Evolutionary conservation across 2,113 vertebrate genomes (phyloP).

Genomic region (Reinhardtius hippoglossoides): DNA sequence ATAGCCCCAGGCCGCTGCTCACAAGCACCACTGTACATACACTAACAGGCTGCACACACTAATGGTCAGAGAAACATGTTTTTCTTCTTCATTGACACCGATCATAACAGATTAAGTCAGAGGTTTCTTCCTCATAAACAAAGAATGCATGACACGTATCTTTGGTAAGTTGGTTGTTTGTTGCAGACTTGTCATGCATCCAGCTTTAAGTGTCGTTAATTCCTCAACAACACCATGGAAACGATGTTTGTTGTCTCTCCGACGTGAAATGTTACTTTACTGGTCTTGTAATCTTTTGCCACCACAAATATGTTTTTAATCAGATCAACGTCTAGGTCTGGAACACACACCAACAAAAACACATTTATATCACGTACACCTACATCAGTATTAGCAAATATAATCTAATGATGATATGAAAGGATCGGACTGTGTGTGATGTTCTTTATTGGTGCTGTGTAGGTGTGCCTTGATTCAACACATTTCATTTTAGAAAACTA

Average conservation of each 20-base stretch:
- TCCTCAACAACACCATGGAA: slow-evolving; percentile 42
- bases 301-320: slow-evolving; percentile 42
- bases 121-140: slow-evolving; percentile 71
- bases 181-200: slow-evolving; percentile 48
- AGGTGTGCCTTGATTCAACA: too few relatives aligned
- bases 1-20: slow-evolving; percentile 28
- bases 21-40: slow-evolving; percentile 25
- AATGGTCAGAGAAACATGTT: slow-evolving; percentile 78
- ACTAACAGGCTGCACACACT: slow-evolving; percentile 19
- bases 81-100: slow-evolving; percentile 62
- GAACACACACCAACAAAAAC: slow-evolving; percentile 30
- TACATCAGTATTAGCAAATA: background rate
- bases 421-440: background rate
- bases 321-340: slow-evolving; percentile 22
- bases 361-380: background rate
- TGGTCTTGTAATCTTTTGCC: slow-evolving; percentile 42
- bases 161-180: slow-evolving; percentile 65
- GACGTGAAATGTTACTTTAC: slow-evolving; percentile 25
- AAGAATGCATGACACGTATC: slow-evolving; percentile 48
- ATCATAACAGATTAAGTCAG: slow-evolving; percentile 75
- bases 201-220: slow-evolving; percentile 57
- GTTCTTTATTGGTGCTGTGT: background rate
- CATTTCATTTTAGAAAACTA: too few relatives aligned
- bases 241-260: slow-evolving; percentile 36
- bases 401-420: background rate